Conservation (phyloP, 2,888 invertebrate species). For the Drosophila gaucha region DNA sequence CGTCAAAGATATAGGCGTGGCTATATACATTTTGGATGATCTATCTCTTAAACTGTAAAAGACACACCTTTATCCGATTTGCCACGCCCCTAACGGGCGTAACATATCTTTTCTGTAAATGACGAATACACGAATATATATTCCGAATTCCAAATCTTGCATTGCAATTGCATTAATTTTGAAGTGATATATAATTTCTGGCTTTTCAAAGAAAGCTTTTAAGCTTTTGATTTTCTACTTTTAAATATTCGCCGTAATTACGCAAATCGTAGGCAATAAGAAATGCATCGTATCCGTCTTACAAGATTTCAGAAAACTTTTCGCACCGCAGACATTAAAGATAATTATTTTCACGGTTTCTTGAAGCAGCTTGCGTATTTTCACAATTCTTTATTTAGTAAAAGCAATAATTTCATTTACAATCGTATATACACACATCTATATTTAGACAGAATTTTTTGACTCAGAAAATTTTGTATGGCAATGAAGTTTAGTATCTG, state of each 20-base stretch:
- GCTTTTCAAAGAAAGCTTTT: too few species aligned
- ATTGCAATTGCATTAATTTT: too few species aligned
- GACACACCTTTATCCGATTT: too few species aligned
- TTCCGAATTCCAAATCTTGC: too few species aligned
- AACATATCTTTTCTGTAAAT: too few species aligned
- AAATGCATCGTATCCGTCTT: conserved; percentile 16
- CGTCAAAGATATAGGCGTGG: too few species aligned
- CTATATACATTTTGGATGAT: too few species aligned
- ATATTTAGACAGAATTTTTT: background rate
- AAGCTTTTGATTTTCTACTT: background rate
- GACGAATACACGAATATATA: too few species aligned
- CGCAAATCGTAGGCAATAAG: conserved; percentile 56
- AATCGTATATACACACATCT: background rate
- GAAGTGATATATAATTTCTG: too few species aligned
- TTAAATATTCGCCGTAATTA: conserved; percentile 26
- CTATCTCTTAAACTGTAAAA: too few species aligned
- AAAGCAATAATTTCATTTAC: conserved; percentile 41
- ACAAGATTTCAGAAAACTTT: conserved; percentile 48
- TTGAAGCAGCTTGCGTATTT: conserved; percentile 46
- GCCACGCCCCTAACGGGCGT: too few species aligned
- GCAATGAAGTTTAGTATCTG: background rate
- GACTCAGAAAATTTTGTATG: background rate
- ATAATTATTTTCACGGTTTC: conserved; percentile 41
- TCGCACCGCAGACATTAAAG: conserved; percentile 42
- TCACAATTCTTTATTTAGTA: conserved; percentile 32